Conservation (phyloP, 1,140 invertebrate genomes). For the Bombus huntii region DNA sequence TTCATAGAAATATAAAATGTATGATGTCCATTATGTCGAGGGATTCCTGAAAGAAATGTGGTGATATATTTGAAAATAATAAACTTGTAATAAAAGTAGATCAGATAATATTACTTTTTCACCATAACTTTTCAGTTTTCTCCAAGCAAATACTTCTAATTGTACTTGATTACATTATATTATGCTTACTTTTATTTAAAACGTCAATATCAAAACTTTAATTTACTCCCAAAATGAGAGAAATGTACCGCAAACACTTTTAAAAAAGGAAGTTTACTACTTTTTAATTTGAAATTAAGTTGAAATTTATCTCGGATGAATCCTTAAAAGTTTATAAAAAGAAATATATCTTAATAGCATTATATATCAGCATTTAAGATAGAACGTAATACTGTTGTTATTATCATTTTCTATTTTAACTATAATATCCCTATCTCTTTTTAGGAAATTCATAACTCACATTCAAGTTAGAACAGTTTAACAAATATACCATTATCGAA, state of each 20-base stretch:
- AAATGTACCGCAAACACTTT: not conserved
- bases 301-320: not conserved
- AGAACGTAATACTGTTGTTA: not conserved
- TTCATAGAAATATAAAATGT: slow-evolving; percentile 16
- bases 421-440: not conserved
- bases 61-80: slow-evolving; percentile 7
- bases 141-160: not conserved
- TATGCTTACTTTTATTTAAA: not conserved
- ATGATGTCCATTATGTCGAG: slow-evolving; percentile 27
- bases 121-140: not conserved
- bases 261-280: not conserved
- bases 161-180: not conserved
- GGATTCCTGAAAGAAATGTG: slow-evolving; percentile 18
- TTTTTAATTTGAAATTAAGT: not conserved
- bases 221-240: not conserved
- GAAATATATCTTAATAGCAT: not conserved
- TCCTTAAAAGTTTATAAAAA: not conserved
- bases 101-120: not conserved
- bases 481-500: not conserved
- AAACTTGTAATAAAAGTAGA: not conserved
- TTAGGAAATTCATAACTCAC: not conserved
- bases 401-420: not conserved
- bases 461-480: too few species aligned
- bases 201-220: not conserved
- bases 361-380: not conserved